Evolutionary conservation across 2,797 vertebrate genomes (phyloP).

Genomic region (Cryptoprocta ferox): DNA sequence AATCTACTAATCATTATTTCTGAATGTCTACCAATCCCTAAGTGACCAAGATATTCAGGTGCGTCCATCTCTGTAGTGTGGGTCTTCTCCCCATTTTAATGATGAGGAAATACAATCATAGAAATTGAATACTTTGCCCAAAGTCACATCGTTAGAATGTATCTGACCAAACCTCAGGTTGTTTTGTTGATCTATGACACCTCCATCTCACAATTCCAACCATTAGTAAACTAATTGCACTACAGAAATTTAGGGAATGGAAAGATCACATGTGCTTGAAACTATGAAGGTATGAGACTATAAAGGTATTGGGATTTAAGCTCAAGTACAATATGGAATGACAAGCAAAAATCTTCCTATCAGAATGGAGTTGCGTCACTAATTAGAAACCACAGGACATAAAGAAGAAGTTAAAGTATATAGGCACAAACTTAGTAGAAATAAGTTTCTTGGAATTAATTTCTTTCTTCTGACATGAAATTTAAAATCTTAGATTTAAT

Average conservation of each 20-base stretch:
- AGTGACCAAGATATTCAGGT: background rate
- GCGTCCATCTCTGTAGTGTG: background rate
- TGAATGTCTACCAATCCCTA: background rate
- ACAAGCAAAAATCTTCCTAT: background rate
- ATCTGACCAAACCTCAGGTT: background rate
- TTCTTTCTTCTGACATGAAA: background rate
- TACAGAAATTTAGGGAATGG: background rate
- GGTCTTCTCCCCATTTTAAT: background rate
- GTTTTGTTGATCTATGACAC: background rate
- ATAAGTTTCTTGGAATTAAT: constrained; percentile 35
- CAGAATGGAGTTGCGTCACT: background rate
- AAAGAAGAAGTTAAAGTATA: background rate
- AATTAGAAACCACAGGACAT: constrained; percentile 15
- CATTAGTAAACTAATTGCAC: background rate
- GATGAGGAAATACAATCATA: background rate
- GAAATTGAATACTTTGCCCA: background rate
- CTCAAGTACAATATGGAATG: background rate
- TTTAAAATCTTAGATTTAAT: background rate
- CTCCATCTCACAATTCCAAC: background rate
- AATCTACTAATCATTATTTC: background rate
- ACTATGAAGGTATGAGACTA: background rate
- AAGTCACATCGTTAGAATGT: background rate
- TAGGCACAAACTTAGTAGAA: background rate
- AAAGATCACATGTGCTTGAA: background rate
- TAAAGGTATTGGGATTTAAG: background rate